Evolutionary conservation across 2,113 vertebrate species (phyloP).

Genomic region (Sardina pilchardus): DNA sequence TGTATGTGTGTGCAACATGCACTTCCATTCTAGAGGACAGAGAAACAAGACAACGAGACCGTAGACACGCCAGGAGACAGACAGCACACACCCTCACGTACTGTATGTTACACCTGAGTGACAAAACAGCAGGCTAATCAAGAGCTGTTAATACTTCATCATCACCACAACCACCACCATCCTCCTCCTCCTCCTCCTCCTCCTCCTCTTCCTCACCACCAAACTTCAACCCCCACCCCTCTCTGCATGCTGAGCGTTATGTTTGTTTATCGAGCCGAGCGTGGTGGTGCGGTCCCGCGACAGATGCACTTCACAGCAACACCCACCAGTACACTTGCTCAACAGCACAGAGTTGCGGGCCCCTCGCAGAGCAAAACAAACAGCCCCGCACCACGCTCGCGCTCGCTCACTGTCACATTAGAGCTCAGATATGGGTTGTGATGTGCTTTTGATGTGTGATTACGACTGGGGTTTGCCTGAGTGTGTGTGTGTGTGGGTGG

Average conservation of each 20-base stretch:
- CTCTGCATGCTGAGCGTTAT: neutral
- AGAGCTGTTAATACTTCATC: neutral
- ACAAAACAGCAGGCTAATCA: too few species aligned
- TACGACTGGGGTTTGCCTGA: neutral
- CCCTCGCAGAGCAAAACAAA: neutral
- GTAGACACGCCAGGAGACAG: too few species aligned
- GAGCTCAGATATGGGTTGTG: neutral
- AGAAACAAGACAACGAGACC: too few species aligned
- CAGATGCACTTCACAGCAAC: neutral
- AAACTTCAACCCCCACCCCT: neutral
- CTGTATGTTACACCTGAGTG: too few species aligned
- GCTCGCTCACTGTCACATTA: neutral
- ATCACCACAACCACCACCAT: too few species aligned
- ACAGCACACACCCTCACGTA: too few species aligned
- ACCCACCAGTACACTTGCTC: neutral
- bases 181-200: too few species aligned
- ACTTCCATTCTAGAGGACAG: too few species aligned
- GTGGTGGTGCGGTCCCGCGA: neutral
- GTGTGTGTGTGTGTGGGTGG: neutral
- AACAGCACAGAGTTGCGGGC: too few species aligned
- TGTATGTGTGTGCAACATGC: neutral
- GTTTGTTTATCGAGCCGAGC: neutral
- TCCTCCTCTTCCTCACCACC: too few species aligned
- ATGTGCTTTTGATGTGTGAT: neutral
- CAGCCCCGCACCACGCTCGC: neutral